These are phyloP conservation scores for Andrena trimmerana DNA, from an alignment of 2,888 invertebrate genomes.

Conservation along the genomic window DNA sequence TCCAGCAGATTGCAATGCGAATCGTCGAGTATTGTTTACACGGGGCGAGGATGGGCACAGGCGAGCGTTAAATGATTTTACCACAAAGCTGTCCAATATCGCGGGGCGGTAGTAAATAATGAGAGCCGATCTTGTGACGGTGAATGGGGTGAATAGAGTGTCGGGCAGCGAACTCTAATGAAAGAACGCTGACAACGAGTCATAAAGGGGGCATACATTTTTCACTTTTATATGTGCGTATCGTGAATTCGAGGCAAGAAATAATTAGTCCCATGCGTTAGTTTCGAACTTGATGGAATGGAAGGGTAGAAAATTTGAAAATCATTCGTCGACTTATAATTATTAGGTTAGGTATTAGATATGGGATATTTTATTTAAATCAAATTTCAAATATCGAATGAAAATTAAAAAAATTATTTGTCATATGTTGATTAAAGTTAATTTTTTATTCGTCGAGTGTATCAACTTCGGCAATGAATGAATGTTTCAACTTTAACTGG, in stretches of 20 bases:
- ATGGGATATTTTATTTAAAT: too few relatives aligned
- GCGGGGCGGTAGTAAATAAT: constrained; percentile 47
- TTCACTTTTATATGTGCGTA: constrained; percentile 11
- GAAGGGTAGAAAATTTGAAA: too few relatives aligned
- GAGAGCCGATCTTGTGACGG: constrained; percentile 25
- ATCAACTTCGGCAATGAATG: too few relatives aligned
- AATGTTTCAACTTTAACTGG: too few relatives aligned
- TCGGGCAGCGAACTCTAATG: constrained; percentile 21
- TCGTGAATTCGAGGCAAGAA: neutral
- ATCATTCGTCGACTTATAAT: too few relatives aligned
- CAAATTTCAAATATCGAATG: too few relatives aligned
- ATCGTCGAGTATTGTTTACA: constrained; percentile 69
- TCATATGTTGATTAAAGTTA: too few relatives aligned
- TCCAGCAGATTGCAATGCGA: constrained; percentile 61
- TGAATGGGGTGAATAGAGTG: constrained; percentile 20
- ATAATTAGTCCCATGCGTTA: neutral
- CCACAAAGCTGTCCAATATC: constrained; percentile 56
- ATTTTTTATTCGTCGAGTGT: too few relatives aligned
- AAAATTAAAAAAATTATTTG: too few relatives aligned
- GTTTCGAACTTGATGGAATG: too few relatives aligned
- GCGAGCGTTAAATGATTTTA: constrained; percentile 63
- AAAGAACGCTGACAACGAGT: constrained; percentile 26
- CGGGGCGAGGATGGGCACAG: constrained; percentile 11
- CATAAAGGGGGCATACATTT: constrained; percentile 25
- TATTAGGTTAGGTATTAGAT: too few relatives aligned